Evolutionary conservation across 2,888 invertebrate genomes (phyloP).

Genomic region (Eupithecia subumbrata): DNA sequence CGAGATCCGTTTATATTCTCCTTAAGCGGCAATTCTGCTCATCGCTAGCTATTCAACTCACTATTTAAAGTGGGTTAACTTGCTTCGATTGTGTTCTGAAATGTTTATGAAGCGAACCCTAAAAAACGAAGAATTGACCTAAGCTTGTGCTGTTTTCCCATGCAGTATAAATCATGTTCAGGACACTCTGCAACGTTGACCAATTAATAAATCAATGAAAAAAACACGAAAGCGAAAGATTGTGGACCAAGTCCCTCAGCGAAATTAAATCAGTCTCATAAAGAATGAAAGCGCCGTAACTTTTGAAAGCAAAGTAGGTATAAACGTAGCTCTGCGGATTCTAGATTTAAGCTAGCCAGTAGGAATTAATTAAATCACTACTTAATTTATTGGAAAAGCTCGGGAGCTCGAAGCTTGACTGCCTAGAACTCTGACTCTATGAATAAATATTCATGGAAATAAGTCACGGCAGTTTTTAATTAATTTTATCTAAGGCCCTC

Average conservation of each 20-base stretch:
- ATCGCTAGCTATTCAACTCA: slow-evolving; percentile 22
- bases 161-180: slow-evolving; percentile 5
- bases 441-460: slow-evolving; percentile 11
- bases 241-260: not conserved
- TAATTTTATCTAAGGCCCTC: slow-evolving; percentile 18
- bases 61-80: slow-evolving; percentile 26
- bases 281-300: not conserved
- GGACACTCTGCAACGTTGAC: not conserved
- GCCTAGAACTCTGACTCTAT: not conserved
- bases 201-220: slow-evolving; percentile 7
- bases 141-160: not conserved
- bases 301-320: slow-evolving; percentile 3
- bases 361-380: slow-evolving; percentile 8
- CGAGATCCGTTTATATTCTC: slow-evolving; percentile 35
- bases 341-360: slow-evolving; percentile 6
- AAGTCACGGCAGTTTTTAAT: slow-evolving; percentile 14
- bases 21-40: slow-evolving; percentile 31
- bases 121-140: not conserved
- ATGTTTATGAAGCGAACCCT: not conserved
- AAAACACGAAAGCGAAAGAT: not conserved
- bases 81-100: slow-evolving; percentile 4
- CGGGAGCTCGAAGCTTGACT: not conserved
- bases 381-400: slow-evolving; percentile 12
- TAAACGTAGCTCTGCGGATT: not conserved
- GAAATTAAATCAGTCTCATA: slow-evolving; percentile 3